A percentile compares a stretch with the other conserved stretches of the same genome.
These are phyloP conservation scores for Aleadryas rufinucha DNA, from an alignment of 2,113 vertebrate species.

Conservation along the genomic window DNA sequence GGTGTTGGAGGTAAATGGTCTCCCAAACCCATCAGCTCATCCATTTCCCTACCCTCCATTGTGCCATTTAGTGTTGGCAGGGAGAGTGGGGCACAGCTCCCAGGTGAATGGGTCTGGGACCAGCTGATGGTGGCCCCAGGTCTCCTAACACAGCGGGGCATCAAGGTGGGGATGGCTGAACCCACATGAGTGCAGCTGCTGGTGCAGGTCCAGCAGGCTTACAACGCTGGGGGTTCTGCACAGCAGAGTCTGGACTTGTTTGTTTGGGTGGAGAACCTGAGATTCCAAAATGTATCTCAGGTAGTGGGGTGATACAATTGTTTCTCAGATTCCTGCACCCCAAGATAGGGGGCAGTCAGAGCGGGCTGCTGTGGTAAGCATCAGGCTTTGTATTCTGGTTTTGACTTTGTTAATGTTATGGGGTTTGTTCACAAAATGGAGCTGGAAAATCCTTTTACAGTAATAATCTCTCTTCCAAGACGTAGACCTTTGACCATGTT, in stretches of 20 bases:
- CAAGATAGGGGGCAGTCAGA: accelerated
- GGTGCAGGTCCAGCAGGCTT: not conserved
- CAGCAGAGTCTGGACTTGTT: not conserved
- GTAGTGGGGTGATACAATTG: not conserved
- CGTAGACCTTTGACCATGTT: not conserved
- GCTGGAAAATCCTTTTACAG: not conserved
- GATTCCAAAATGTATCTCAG: not conserved
- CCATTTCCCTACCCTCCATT: not conserved
- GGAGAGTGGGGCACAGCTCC: accelerated
- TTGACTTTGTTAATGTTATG: not conserved
- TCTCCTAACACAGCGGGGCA: accelerated
- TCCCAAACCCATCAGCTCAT: not conserved
- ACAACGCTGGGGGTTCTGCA: accelerated
- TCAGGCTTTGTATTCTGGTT: not conserved
- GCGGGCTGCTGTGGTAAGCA: accelerated
- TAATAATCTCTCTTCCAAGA: not conserved
- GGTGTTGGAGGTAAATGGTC: not conserved
- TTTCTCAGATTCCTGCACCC: not conserved
- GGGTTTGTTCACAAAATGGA: not conserved
- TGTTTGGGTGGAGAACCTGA: not conserved
- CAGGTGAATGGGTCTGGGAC: accelerated
- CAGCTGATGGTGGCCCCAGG: accelerated
- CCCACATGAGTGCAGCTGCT: accelerated
- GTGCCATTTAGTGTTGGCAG: not conserved
- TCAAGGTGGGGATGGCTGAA: not conserved